phyloP scores from a whole-genome alignment of 92 coral and sea anemone species.

The Zoanthus solanderi region DNA sequence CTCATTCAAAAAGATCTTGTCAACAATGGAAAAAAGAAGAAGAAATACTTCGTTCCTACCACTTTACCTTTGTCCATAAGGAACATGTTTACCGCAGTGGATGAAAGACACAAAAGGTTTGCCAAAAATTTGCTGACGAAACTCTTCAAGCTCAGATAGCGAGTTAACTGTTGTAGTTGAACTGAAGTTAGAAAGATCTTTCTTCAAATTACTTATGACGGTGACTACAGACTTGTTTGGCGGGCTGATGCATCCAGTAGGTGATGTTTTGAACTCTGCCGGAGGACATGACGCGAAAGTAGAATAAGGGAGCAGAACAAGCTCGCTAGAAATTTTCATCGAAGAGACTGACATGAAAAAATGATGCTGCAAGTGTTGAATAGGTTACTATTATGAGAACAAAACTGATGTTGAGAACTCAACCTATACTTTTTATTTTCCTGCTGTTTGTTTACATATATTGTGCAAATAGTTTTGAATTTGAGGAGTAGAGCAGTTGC shows the following conservation, averaged over 20 bases:
- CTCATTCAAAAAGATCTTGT: too few species aligned
- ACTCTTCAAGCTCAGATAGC: conserved; percentile 61
- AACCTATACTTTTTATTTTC: too few species aligned
- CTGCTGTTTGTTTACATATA: too few species aligned
- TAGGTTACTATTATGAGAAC: not conserved
- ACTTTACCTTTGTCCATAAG: conserved; percentile 84
- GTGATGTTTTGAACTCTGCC: conserved; percentile 44
- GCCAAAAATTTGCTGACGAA: conserved; percentile 71
- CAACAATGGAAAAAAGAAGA: too few species aligned
- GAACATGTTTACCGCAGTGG: conserved; percentile 89
- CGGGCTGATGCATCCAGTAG: conserved; percentile 41
- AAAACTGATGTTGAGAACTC: not conserved
- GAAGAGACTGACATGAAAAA: not conserved
- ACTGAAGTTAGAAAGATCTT: conserved; percentile 65
- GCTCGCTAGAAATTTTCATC: conserved; percentile 34
- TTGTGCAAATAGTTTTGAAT: too few species aligned
- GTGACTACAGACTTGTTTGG: conserved; percentile 63
- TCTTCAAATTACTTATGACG: conserved; percentile 70
- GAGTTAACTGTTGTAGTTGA: conserved; percentile 53
- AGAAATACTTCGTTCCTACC: too few species aligned
- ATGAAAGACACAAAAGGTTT: conserved; percentile 72
- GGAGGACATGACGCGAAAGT: conserved; percentile 76
- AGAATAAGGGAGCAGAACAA: conserved; percentile 64
- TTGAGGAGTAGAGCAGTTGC: too few species aligned
- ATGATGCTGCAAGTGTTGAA: not conserved